Conservation (phyloP, 2,797 vertebrate genomes). For the Poeciliopsis gracilis region DNA sequence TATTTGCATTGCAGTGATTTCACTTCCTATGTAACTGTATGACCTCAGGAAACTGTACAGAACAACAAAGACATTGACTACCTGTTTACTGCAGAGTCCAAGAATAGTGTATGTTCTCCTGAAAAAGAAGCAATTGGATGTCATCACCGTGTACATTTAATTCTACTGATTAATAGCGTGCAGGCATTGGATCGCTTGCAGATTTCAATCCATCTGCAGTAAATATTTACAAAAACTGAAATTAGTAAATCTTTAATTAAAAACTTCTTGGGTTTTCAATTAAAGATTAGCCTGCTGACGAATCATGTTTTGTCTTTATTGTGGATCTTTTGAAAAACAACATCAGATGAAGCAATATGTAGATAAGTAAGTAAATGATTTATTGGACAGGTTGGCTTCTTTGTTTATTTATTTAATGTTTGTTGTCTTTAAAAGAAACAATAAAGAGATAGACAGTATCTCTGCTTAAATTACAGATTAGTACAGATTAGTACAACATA, state of each 20-base stretch:
- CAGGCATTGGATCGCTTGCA: not conserved
- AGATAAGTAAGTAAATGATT: not conserved
- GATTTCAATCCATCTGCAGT: not conserved
- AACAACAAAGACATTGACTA: not conserved
- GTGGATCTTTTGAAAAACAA: not conserved
- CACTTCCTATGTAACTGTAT: constrained; percentile 34
- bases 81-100: not conserved
- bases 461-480: not conserved
- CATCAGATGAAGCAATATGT: not conserved
- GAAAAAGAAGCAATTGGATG: not conserved
- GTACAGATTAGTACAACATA: too few species aligned
- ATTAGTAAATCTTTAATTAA: not conserved
- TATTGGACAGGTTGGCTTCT: not conserved
- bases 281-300: constrained; percentile 41
- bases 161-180: not conserved
- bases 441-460: not conserved
- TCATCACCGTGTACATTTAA: not conserved
- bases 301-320: not conserved
- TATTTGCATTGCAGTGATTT: constrained; percentile 25
- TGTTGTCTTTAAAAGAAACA: not conserved
- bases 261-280: not conserved
- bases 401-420: not conserved
- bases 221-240: constrained; percentile 1
- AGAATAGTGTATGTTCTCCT: not conserved
- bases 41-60: not conserved